Evolutionary conservation across 2,888 invertebrate species (phyloP).

Genomic region (Drosophila picticornis): DNA sequence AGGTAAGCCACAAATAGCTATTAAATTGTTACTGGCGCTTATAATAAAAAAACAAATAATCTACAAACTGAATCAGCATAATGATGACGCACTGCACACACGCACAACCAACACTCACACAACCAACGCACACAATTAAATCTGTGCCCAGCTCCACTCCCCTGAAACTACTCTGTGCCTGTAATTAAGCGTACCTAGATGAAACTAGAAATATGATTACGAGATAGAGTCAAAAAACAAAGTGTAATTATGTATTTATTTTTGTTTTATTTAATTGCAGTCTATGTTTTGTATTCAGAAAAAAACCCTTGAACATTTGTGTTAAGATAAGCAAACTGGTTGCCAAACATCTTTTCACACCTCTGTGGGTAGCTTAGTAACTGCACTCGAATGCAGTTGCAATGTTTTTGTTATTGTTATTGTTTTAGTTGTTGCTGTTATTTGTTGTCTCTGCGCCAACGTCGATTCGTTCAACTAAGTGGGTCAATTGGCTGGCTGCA

Average conservation of each 20-base stretch:
- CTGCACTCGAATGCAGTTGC: slow-evolving; percentile 38
- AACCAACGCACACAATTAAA: slow-evolving; percentile 5
- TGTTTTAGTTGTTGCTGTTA: slow-evolving; percentile 8
- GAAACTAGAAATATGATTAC: slow-evolving; percentile 62
- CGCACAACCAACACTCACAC: slow-evolving; percentile 4
- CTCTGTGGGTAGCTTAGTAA: slow-evolving; percentile 47
- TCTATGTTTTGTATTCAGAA: not conserved
- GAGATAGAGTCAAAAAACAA: slow-evolving; percentile 51
- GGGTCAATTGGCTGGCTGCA: slow-evolving; percentile 62
- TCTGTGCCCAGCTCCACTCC: slow-evolving; percentile 12
- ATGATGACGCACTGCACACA: slow-evolving; percentile 39
- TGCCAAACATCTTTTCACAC: slow-evolving; percentile 67
- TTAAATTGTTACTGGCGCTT: slow-evolving; percentile 11
- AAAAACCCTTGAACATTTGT: slow-evolving; percentile 8
- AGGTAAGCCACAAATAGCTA: slow-evolving; percentile 12
- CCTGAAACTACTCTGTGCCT: not conserved
- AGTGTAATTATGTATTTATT: slow-evolving; percentile 5
- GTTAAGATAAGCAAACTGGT: slow-evolving; percentile 14
- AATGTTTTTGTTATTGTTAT: slow-evolving; percentile 10
- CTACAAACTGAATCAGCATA: slow-evolving; percentile 33
- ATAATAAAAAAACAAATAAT: slow-evolving; percentile 5
- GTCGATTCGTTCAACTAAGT: slow-evolving; percentile 37
- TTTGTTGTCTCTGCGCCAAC: slow-evolving; percentile 29
- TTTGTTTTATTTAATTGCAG: not conserved
- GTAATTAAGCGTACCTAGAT: slow-evolving; percentile 13